Percentiles rank a stretch among this genome's conserved stretches.
Conservation (phyloP, 1,140 invertebrate genomes). For the Drosophila orena region DNA sequence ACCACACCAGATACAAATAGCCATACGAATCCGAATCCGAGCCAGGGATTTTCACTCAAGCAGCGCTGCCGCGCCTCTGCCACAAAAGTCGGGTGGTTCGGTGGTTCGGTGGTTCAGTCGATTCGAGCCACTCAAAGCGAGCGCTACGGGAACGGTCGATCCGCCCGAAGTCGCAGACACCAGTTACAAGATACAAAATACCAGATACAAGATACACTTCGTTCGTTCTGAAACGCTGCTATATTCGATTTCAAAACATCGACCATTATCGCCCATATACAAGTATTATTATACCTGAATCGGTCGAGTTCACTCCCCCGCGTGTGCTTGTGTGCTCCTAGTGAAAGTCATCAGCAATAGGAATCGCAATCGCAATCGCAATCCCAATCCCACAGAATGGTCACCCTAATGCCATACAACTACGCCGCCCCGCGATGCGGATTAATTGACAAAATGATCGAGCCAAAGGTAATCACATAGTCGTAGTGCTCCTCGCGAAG, state of each 20-base stretch:
- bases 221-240: constrained; percentile 5
- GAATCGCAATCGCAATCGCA: too few species aligned
- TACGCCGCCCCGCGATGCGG: constrained; percentile 86
- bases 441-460: constrained; percentile 87
- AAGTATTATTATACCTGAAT: neutral
- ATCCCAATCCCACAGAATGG: constrained; percentile 79
- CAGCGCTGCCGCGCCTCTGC: constrained; percentile 10
- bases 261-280: too few species aligned
- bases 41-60: constrained; percentile 69
- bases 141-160: constrained; percentile 35
- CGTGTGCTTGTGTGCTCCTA: constrained; percentile 13
- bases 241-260: constrained; percentile 55
- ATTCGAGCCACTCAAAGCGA: constrained; percentile 61
- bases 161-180: constrained; percentile 8
- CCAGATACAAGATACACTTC: neutral
- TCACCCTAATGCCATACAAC: constrained; percentile 87
- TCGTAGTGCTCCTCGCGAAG: constrained; percentile 46
- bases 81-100: constrained; percentile 10
- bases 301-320: constrained; percentile 2
- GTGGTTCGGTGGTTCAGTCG: constrained; percentile 39
- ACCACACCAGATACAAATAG: neutral
- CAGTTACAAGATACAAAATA: neutral
- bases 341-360: constrained; percentile 26
- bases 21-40: constrained; percentile 14
- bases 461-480: constrained; percentile 85